These are phyloP conservation scores for Embiotoca jacksoni DNA, from an alignment of 2,113 vertebrate genomes.

Conservation along the genomic window DNA sequence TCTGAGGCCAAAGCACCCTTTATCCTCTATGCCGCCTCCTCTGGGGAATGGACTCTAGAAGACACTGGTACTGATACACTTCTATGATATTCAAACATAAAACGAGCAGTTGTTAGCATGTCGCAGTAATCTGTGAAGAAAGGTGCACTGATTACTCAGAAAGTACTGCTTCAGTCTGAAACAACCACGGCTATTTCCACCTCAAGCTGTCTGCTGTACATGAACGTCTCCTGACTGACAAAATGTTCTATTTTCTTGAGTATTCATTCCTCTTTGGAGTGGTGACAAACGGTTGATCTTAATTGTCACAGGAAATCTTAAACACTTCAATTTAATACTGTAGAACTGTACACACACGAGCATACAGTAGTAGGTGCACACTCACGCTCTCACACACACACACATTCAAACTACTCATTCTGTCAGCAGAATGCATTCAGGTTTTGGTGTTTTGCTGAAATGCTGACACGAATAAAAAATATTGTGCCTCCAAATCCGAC, in stretches of 20 bases:
- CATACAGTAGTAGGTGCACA: background rate
- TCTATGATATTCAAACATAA: slow-evolving; percentile 24
- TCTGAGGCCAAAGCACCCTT: background rate
- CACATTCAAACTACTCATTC: background rate
- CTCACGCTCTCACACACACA: background rate
- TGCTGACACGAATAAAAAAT: slow-evolving; percentile 63
- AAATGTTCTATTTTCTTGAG: slow-evolving; percentile 14
- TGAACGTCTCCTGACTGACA: slow-evolving; percentile 19
- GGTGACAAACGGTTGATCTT: slow-evolving; percentile 23
- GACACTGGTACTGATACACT: slow-evolving; percentile 26
- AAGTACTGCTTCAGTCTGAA: background rate
- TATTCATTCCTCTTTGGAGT: slow-evolving; percentile 1
- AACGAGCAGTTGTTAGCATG: slow-evolving; percentile 6
- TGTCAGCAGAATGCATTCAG: slow-evolving; percentile 62
- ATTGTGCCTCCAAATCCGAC: slow-evolving; percentile 25
- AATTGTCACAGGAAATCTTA: slow-evolving; percentile 24
- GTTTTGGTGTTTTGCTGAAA: slow-evolving; percentile 49
- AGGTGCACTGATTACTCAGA: slow-evolving; percentile 16
- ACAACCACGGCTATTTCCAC: background rate
- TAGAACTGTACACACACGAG: background rate
- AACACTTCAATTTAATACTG: too few relatives aligned
- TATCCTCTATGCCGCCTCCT: slow-evolving; percentile 8
- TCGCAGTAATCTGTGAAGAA: slow-evolving; percentile 11
- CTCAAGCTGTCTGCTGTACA: slow-evolving; percentile 4
- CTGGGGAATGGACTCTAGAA: background rate